phyloP scores from a whole-genome alignment of 2,113 vertebrate genomes.

The Taurulus bubalis region DNA sequence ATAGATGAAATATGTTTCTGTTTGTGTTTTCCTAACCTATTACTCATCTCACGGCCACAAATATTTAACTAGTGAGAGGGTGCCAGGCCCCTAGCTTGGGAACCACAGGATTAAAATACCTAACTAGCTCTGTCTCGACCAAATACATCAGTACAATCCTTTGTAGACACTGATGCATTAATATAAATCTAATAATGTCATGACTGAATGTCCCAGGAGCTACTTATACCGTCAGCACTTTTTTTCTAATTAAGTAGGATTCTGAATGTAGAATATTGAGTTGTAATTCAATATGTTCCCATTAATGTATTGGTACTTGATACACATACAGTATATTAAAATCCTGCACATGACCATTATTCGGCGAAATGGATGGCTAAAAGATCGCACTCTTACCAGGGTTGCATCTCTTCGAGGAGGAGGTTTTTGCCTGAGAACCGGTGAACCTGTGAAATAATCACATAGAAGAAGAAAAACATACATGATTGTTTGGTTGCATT shows the following conservation, averaged over 20 bases:
- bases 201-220: background rate
- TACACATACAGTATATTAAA: background rate
- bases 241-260: background rate
- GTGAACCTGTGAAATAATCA: slow-evolving; percentile 87
- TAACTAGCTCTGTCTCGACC: background rate
- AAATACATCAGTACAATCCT: background rate
- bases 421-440: slow-evolving; percentile 95
- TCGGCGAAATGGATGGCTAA: background rate
- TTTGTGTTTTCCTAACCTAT: background rate
- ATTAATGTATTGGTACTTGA: background rate
- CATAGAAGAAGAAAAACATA: background rate
- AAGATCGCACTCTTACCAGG: slow-evolving; percentile 85
- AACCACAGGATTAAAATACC: background rate
- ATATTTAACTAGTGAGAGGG: background rate
- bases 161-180: background rate
- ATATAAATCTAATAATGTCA: background rate
- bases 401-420: slow-evolving; percentile 97
- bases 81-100: background rate
- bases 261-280: background rate
- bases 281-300: background rate
- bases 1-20: background rate
- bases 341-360: background rate
- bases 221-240: background rate
- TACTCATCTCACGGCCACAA: background rate
- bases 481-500: background rate